Base-by-base conservation (phyloP, 1,140 invertebrate species). In the Drosophila busckii region DNA sequence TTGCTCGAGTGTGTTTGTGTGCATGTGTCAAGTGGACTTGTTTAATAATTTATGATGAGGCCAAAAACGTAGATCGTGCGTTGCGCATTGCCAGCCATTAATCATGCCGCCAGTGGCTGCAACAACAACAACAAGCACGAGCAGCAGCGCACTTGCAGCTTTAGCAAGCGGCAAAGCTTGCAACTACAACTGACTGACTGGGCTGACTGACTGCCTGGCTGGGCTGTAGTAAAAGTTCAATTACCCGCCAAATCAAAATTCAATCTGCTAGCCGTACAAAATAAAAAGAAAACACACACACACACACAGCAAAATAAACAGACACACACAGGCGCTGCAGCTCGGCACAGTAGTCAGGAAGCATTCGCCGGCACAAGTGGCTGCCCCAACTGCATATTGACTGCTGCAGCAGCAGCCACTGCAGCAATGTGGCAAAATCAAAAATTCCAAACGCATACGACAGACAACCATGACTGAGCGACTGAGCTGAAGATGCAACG, bases 1-100 rank as follows among this genome's bases (percentile, higher is more conserved):
- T 80, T 80, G 62, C 44, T 48, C 38, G 13, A 38, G 29, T 42
- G 28, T 49, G 37, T 28, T 34, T 55, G 70, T 71, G 67, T 71
- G 63, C 67, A 80, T 78, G 71, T 78, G 73, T 80, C 73, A 78
- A 78, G 73, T 80, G 73, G 73, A 78, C 73, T 78, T 78, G 75
- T 78, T 78, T 78, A 78, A 78, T 78, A 78, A 78, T 78, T 78
- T 78, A 78, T 78, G 73, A 78, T 80, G 75, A 78, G 73, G 73
- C 73, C 73, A 78, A 80, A 78, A 78, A 73, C 73, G 73, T 78
- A 78, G 73, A 80, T 78, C 73, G 73, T 78, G 73, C 75, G 73
- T 80, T 78, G 73, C 73, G 73, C 73, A 78, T 80, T 78, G 73
- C 73, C 64, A 76, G 73, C 73, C 68, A 78, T 78, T 80, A 78